Evolutionary conservation across 37 sponge, comb jelly and placozoan species (phyloP).

Genomic region (Axinella damicornis): DNA sequence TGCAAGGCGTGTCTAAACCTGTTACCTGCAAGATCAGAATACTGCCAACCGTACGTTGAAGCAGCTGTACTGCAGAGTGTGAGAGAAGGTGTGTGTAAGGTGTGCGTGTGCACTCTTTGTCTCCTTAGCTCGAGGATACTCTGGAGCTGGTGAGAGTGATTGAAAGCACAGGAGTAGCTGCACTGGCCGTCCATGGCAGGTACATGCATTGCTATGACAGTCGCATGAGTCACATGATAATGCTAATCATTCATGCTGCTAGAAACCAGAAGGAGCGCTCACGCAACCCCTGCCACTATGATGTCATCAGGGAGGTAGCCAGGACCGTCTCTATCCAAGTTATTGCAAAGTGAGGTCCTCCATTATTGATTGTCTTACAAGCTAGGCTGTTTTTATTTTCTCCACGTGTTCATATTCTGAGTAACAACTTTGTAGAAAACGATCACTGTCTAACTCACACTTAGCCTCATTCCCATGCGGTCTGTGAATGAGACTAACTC

Average conservation of each 20-base stretch:
- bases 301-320: slow-evolving; percentile 78
- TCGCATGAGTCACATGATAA: too few relatives aligned
- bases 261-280: slow-evolving; percentile 62
- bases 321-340: slow-evolving; percentile 78
- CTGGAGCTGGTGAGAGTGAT: slow-evolving; percentile 85
- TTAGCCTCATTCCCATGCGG: too few relatives aligned
- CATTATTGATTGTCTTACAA: neutral
- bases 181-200: slow-evolving; percentile 95
- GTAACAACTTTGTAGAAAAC: too few relatives aligned
- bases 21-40: slow-evolving; percentile 98
- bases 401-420: too few relatives aligned
- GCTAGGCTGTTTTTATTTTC: neutral
- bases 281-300: slow-evolving; percentile 79
- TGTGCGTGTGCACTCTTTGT: too few relatives aligned
- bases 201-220: too few relatives aligned
- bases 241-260: neutral
- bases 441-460: too few relatives aligned
- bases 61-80: neutral
- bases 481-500: too few relatives aligned
- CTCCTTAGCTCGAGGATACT: slow-evolving; percentile 81
- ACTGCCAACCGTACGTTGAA: slow-evolving; percentile 77
- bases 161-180: slow-evolving; percentile 94
- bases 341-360: slow-evolving; percentile 98
- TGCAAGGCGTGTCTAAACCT: slow-evolving; percentile 74
- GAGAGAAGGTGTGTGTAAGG: neutral